A percentile compares a stretch with the other conserved stretches of the same genome.
These are phyloP conservation scores for Alitta virens DNA, from an alignment of 2,888 invertebrate genomes.

Conservation along the genomic window DNA sequence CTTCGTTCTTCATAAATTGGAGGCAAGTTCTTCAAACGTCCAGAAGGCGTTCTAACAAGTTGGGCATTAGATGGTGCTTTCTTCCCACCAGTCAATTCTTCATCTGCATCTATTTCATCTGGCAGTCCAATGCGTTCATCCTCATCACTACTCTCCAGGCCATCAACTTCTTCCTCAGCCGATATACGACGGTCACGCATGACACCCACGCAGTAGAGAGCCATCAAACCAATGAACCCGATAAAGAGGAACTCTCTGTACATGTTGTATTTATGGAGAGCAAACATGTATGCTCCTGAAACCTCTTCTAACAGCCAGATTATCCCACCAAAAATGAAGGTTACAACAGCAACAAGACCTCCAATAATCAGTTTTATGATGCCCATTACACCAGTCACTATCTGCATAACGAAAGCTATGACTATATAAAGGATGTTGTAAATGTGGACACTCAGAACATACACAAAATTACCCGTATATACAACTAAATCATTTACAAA, in stretches of 20 bases:
- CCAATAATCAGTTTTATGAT: constrained; percentile 14
- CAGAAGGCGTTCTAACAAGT: neutral
- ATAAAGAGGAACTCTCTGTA: constrained; percentile 32
- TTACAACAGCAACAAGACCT: constrained; percentile 19
- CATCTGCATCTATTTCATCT: constrained; percentile 4
- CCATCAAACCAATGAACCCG: constrained; percentile 23
- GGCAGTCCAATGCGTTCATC: neutral
- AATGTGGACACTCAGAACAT: constrained; percentile 16
- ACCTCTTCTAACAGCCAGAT: constrained; percentile 27
- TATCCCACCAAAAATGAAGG: constrained; percentile 23
- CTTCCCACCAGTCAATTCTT: neutral
- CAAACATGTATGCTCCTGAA: constrained; percentile 26
- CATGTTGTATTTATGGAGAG: constrained; percentile 31
- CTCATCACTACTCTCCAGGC: constrained; percentile 4
- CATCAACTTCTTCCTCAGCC: constrained; percentile 1
- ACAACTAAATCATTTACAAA: constrained; percentile 25
- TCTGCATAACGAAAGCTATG: constrained; percentile 20
- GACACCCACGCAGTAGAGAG: constrained; percentile 29
- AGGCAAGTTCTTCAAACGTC: neutral
- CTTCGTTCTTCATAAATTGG: constrained; percentile 7
- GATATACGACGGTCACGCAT: constrained; percentile 19
- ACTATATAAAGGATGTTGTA: constrained; percentile 26
- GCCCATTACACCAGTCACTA: constrained; percentile 16
- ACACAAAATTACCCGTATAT: constrained; percentile 22
- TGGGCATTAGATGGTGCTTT: neutral